Percentiles rank a stretch among this genome's conserved stretches.
Evolutionary conservation across 2,888 invertebrate species (phyloP).

Genomic region (Heliconius ethilla): DNA sequence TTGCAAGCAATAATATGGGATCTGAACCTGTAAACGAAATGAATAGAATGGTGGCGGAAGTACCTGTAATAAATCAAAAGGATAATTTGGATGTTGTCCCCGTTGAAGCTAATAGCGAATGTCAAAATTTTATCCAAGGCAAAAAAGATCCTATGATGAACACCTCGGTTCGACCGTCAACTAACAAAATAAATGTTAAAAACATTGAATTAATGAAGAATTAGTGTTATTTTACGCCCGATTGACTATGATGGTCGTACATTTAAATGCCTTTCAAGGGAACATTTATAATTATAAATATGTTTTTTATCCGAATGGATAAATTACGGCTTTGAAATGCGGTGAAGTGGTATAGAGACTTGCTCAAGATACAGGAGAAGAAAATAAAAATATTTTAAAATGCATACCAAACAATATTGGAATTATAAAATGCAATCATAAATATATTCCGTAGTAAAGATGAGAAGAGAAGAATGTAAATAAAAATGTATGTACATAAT

Average conservation of each 20-base stretch:
- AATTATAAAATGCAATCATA: neutral
- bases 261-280: neutral
- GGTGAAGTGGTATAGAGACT: neutral
- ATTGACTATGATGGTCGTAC: neutral
- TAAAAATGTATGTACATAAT: constrained; percentile 28
- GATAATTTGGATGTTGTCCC: constrained; percentile 57
- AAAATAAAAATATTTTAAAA: neutral
- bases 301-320: neutral
- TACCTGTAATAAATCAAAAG: constrained; percentile 66
- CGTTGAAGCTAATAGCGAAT: constrained; percentile 58
- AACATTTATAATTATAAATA: neutral
- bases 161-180: constrained; percentile 66
- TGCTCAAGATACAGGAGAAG: neutral
- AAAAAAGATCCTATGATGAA: constrained; percentile 79
- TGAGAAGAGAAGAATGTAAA: neutral
- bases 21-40: constrained; percentile 62
- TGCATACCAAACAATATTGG: neutral
- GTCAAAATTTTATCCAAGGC: constrained; percentile 67
- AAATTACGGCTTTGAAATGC: neutral
- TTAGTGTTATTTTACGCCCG: constrained; percentile 45
- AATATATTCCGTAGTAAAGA: neutral
- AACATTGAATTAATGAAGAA: constrained; percentile 79
- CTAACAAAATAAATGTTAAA: constrained; percentile 77
- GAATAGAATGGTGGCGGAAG: constrained; percentile 67
- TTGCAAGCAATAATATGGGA: constrained; percentile 56